Percentiles rank a stretch among this genome's conserved stretches.
Conservation (phyloP, 2,113 vertebrate genomes). For the Progne subis region DNA sequence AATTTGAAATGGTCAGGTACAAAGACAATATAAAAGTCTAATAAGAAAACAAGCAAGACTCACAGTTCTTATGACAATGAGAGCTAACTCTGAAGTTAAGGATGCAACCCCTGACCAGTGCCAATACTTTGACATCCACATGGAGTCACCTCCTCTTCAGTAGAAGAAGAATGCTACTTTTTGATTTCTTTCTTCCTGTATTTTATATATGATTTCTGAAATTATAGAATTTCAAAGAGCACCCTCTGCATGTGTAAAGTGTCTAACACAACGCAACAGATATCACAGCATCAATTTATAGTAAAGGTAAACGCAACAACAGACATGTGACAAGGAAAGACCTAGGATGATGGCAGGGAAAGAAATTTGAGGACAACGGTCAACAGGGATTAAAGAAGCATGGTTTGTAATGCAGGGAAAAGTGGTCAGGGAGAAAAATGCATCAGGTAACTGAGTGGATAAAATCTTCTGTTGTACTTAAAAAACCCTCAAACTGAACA, state of each 20-base stretch:
- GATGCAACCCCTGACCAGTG: neutral
- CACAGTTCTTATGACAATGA: neutral
- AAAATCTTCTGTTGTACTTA: neutral
- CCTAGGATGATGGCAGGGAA: neutral
- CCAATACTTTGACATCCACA: neutral
- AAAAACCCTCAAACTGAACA: neutral
- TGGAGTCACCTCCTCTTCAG: neutral
- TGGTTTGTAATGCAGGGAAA: neutral
- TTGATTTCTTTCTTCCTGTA: neutral
- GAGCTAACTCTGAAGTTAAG: neutral
- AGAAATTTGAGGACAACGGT: neutral
- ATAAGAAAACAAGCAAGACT: neutral
- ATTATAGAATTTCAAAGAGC: neutral
- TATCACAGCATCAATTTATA: neutral
- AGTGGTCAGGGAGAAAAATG: neutral
- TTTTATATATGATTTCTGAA: neutral
- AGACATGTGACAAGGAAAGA: accelerated
- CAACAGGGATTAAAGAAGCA: neutral
- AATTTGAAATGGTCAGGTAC: neutral
- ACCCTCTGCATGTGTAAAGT: accelerated
- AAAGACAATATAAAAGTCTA: neutral
- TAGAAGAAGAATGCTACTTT: neutral
- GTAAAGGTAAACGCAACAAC: neutral
- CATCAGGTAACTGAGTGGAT: neutral
- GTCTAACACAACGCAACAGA: neutral